Evolutionary conservation across 1,140 invertebrate species (phyloP), one percentile per base, ranked within the genome.

Genomic region (Eciton burchellii): DNA sequence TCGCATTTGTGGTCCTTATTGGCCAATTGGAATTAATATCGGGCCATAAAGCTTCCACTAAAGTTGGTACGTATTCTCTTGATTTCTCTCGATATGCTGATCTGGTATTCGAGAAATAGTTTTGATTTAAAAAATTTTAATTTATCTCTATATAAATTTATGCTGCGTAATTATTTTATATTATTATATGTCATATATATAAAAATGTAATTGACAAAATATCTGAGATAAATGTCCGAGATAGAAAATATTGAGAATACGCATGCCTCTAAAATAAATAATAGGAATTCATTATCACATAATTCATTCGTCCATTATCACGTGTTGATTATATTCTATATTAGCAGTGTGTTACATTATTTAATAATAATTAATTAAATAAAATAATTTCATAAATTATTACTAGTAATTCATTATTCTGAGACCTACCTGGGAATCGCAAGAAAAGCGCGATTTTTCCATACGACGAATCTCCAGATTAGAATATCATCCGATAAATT

Each of bases 361-460:
- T n/a, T n/a, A n/a, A n/a, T n/a, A n/a, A n/a, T n/a, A n/a, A n/a
- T n/a, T n/a, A n/a, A n/a, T n/a, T n/a, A n/a, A n/a, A n/a, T n/a
- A n/a, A n/a, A n/a, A n/a, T n/a, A 35, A 35, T 35, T 35, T n/a
- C n/a, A 16, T 21, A 12, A 35, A 73, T 62, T 62, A 6, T 72
- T 62, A 43, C 45, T 59, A 19, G 21, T 35, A 41, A 35, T 65
- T 54, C n/a, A 57, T 56, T 45, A 35, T 35, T 35, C 6, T 35
- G 6, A 2, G 43, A 52, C 71, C 24, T 72, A 89, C 85, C 89
- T 90, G n/a, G 89, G 89, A 47, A 90, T 45, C 4, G 85, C 84
- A 0, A 90, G 43, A 71, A 88, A 90, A n/a, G 74, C 87, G 49
- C 88, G 81, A 74, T 88, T 90, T 63, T 73, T 87, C 90, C 89